Conservation (phyloP, 2,113 vertebrate genomes). For the Aix galericulata region DNA sequence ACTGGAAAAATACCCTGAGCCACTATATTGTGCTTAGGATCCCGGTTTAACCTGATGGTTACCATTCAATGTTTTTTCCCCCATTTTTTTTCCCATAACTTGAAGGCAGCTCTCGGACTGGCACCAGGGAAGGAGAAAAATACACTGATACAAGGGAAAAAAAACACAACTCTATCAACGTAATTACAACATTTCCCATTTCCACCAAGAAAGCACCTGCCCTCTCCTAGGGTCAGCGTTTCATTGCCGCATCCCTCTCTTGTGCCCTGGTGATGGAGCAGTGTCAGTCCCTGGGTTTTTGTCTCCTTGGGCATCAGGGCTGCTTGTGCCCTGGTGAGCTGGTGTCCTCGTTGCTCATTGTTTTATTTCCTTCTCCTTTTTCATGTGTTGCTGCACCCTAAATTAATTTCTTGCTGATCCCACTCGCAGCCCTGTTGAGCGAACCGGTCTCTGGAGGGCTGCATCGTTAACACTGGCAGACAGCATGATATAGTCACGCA, state of each 20-base stretch:
- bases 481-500: background rate
- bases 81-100: background rate
- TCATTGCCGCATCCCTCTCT: background rate
- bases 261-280: background rate
- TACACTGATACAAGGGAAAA: background rate
- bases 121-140: background rate
- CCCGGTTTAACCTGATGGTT: background rate
- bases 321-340: background rate
- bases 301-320: background rate
- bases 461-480: background rate
- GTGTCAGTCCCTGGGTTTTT: background rate
- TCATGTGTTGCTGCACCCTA: background rate
- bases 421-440: slow-evolving; percentile 4
- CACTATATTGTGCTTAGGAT: background rate
- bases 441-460: background rate
- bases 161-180: background rate
- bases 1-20: background rate
- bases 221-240: too few species aligned
- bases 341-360: background rate
- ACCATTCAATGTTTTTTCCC: background rate
- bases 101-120: background rate
- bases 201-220: background rate
- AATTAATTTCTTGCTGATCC: slow-evolving; percentile 34
- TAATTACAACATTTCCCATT: background rate
- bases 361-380: background rate